These are phyloP conservation scores for Gnatocerus cornutus DNA, from an alignment of 2,888 invertebrate genomes.

Conservation along the genomic window DNA sequence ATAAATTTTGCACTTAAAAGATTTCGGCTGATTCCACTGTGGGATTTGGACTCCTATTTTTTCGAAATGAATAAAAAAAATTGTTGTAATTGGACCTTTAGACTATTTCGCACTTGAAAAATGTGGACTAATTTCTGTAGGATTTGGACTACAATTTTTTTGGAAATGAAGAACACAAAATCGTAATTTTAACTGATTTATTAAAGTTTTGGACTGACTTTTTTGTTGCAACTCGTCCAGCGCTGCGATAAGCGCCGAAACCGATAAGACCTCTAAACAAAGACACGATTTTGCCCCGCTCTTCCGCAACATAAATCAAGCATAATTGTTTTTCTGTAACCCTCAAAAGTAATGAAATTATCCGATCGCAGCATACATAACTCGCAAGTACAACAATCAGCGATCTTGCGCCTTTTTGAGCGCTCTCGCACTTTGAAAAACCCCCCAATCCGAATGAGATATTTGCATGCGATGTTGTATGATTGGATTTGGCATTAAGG, in stretches of 20 bases:
- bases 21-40: no score
- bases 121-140: no score
- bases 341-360: constrained; percentile 32
- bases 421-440: constrained; percentile 22
- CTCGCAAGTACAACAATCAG: constrained; percentile 9
- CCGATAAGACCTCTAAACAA: constrained; percentile 7
- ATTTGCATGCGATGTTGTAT: constrained; percentile 55
- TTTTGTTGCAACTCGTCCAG: no score
- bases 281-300: neutral
- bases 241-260: no score
- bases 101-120: no score
- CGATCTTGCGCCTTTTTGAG: constrained; percentile 28
- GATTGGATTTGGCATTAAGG: constrained; percentile 61
- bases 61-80: no score
- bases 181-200: neutral
- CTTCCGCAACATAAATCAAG: constrained; percentile 16
- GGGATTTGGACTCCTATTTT: no score
- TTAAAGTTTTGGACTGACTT: no score
- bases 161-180: no score
- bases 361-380: constrained; percentile 5
- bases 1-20: no score
- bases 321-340: constrained; percentile 30
- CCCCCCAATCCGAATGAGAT: constrained; percentile 43
- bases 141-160: no score
- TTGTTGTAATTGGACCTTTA: no score